Base-by-base conservation (phyloP, 1,140 invertebrate species). In the Cherax destructor region DNA sequence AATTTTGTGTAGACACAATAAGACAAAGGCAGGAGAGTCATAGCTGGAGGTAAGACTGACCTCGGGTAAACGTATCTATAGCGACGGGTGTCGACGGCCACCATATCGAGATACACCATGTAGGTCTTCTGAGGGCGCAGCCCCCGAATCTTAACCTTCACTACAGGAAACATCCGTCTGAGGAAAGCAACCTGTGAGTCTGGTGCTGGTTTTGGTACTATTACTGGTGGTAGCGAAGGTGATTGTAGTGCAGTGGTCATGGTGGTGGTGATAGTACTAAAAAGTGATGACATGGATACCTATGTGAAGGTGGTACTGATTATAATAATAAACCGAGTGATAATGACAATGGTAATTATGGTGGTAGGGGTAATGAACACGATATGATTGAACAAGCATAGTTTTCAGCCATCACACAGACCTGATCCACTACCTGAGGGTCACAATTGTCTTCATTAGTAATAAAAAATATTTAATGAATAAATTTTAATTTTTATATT, bases 121-220 rank as follows among this genome's bases (percentile, higher is more conserved):
- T 96, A 96, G 49, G 94, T 94, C 6, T 94, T 92, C 52, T 94
- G 93, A 0, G 94, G 95, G 83, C 95, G 95, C 80, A 96, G 93
- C n/a, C 95, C 95, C 61, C 93, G 94, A 13, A 96, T 88, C 3
- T 94, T 93, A 3, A 96, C 94, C 94, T 96, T 95, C 84, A 96
- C 94, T 41, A 95, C 95, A 0, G 96, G 96, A 93, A 96, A 96
- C 95, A 96, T 96, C 86, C 96, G 94, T 88, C 96, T 96, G 93
- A 93, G 11, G 69, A 92, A 79, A 21, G 6, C n/a, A 30, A 30
- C 30, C 30, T 41, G 0, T 41, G 30, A 41, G 30, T 41, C 30
- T 41, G 30, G 30, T 41, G 30, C 30, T 41, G 30, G 30, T 41
- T 16, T 65, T 7, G 52, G 52, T 56, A 13, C 7, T 7, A 13